Evolutionary conservation across 2,888 invertebrate genomes (phyloP), one percentile per base, ranked within the genome.

Genomic region (Masnerella sp.): DNA sequence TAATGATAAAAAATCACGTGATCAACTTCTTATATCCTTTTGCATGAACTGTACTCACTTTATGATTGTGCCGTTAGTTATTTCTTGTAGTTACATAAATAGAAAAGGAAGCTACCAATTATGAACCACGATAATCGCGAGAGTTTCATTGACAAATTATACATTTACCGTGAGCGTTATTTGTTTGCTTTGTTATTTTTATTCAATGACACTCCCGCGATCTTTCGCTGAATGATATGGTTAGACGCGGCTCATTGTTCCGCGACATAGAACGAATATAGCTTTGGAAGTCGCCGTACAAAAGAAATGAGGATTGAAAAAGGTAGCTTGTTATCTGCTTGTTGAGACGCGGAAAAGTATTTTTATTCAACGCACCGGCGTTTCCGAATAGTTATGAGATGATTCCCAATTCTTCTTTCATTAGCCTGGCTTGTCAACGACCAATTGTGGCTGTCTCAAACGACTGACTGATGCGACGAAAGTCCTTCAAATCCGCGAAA

Each of bases 271-370:
- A 54, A 15, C 38, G 45, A 52, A 43, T 52, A 32, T 15, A 25
- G 59, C 69, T 45, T 61, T 36, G 45, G 45, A 52, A 22, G 54
- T 56, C 7, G 52, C 7, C 1, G 17, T 28, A 62, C 62, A 62
- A 62, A 70, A 70, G 61, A 47, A 70, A 62, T 42, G 54, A 47
- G 62, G 34, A 61, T 61, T 47, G 47, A 20, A 69, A 68, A 70
- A 70, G 34, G 42, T 56, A 61, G 69, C 69, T 70, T 56, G 69
- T 70, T 70, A 70, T 70, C 56, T 62, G 62, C 42, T 70, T 43
- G 62, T 70, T 70, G 70, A 56, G 52, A 42, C 38, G 34, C 47
- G 42, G 15, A 14, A 69, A 47, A 56, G 47, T 45, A 54, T 62
- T 69, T 49, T 68, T 47, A 68, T 58, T 59, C 36, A 56, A 59